phyloP scores from a whole-genome alignment of 2,888 invertebrate species.

The Brenthis daphne region DNA sequence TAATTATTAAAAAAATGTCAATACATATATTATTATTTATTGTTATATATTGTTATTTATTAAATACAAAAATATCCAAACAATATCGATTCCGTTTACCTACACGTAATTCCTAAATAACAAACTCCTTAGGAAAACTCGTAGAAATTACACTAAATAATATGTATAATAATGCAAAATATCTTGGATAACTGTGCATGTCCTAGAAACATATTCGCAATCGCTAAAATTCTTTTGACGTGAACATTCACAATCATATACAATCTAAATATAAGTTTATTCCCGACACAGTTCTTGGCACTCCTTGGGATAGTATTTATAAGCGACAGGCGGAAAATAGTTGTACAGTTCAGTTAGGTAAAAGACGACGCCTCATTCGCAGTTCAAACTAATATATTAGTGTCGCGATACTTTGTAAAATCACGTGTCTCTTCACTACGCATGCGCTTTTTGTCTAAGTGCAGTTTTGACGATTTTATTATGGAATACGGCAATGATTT shows the following conservation, averaged over 20 bases:
- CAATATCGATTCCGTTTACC: too few species aligned
- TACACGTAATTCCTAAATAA: too few species aligned
- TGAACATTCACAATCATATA: constrained; percentile 32
- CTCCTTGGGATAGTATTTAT: constrained; percentile 68
- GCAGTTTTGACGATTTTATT: constrained; percentile 67
- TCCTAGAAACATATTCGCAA: constrained; percentile 6
- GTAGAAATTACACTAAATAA: too few species aligned
- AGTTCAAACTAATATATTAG: constrained; percentile 1
- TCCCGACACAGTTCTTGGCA: constrained; percentile 64
- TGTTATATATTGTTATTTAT: too few species aligned
- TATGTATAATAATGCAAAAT: too few species aligned
- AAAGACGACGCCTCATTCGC: constrained; percentile 53
- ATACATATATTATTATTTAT: too few species aligned
- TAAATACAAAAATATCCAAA: too few species aligned
- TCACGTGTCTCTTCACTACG: constrained; percentile 49
- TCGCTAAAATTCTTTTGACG: constrained; percentile 25
- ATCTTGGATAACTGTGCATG: too few species aligned
- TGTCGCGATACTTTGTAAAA: constrained; percentile 37
- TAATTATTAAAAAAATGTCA: too few species aligned
- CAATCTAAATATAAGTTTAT: constrained; percentile 50
- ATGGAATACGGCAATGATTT: constrained; percentile 74
- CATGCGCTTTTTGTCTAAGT: constrained; percentile 59
- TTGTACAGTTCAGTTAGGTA: constrained; percentile 61
- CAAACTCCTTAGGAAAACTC: too few species aligned
- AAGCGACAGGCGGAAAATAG: constrained; percentile 59